A percentile compares a stretch with the other conserved stretches of the same genome.
Conservation (phyloP, 1,140 invertebrate species). For the Colletes gigas region DNA sequence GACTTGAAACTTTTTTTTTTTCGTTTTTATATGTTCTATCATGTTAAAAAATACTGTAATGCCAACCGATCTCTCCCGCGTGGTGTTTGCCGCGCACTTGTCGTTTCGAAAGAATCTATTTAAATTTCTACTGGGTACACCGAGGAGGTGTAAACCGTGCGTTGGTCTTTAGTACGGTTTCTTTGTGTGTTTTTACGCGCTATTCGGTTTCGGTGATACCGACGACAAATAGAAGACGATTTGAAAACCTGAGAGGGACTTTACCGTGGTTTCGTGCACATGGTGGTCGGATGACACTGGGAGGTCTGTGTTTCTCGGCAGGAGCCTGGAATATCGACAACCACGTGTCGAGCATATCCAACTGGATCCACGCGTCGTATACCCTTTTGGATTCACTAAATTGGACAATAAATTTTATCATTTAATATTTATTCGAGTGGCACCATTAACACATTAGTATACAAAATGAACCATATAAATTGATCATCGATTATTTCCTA, state of each 20-base stretch:
- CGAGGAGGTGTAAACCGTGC: constrained; percentile 61
- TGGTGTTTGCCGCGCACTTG: constrained; percentile 18
- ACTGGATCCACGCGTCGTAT: constrained; percentile 14
- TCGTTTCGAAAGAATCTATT: constrained; percentile 53
- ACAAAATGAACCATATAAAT: too few relatives aligned
- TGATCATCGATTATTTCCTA: too few relatives aligned
- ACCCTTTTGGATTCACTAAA: constrained; percentile 11
- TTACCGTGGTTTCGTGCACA: constrained; percentile 42
- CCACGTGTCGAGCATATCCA: constrained; percentile 52
- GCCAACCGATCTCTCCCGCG: constrained; percentile 42
- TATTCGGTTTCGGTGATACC: constrained; percentile 53
- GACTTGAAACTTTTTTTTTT: not conserved
- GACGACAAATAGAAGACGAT: constrained; percentile 50
- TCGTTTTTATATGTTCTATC: not conserved
- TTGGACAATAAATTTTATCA: not conserved
- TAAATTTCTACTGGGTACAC: constrained; percentile 50
- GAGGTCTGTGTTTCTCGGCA: constrained; percentile 63
- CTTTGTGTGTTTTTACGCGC: not conserved
- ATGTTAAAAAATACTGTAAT: not conserved
- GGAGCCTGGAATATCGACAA: constrained; percentile 55
- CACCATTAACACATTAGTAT: not conserved
- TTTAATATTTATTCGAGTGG: not conserved
- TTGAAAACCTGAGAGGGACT: constrained; percentile 49
- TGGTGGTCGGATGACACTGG: constrained; percentile 53
- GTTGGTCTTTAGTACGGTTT: constrained; percentile 55